Conservation (phyloP, 2,888 invertebrate genomes). For the Colletes collaris region DNA sequence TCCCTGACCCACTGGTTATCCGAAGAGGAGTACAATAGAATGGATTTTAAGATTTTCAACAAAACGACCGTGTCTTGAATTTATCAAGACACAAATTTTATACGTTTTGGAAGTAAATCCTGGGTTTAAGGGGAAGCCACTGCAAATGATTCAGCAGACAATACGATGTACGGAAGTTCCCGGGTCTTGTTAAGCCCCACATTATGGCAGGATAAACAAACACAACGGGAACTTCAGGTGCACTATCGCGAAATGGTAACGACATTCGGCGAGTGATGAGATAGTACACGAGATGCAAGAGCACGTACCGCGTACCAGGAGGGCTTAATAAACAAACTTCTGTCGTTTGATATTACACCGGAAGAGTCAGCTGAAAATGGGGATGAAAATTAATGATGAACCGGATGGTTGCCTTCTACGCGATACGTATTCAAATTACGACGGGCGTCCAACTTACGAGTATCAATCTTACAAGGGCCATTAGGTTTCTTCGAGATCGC, state of each 20-base stretch:
- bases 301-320: not conserved
- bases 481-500: conserved; percentile 4
- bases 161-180: not conserved
- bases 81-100: too few species aligned
- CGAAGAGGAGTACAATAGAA: too few species aligned
- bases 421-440: conserved; percentile 18
- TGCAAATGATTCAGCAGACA: not conserved
- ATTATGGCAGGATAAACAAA: conserved; percentile 3
- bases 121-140: too few species aligned
- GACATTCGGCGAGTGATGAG: not conserved
- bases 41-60: too few species aligned
- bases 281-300: not conserved
- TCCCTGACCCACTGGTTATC: too few species aligned
- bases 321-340: conserved; percentile 42
- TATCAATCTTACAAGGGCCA: conserved; percentile 9
- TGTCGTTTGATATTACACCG: not conserved
- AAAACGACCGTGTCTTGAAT: too few species aligned
- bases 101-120: too few species aligned
- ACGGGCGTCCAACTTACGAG: conserved; percentile 1
- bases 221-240: conserved; percentile 3
- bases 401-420: not conserved
- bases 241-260: not conserved
- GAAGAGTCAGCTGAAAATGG: not conserved
- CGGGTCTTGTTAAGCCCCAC: not conserved
- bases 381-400: conserved; percentile 13